Percentiles rank a stretch among this genome's conserved stretches.
Conservation (phyloP, 2,113 vertebrate genomes). For the Rallus limicola region DNA sequence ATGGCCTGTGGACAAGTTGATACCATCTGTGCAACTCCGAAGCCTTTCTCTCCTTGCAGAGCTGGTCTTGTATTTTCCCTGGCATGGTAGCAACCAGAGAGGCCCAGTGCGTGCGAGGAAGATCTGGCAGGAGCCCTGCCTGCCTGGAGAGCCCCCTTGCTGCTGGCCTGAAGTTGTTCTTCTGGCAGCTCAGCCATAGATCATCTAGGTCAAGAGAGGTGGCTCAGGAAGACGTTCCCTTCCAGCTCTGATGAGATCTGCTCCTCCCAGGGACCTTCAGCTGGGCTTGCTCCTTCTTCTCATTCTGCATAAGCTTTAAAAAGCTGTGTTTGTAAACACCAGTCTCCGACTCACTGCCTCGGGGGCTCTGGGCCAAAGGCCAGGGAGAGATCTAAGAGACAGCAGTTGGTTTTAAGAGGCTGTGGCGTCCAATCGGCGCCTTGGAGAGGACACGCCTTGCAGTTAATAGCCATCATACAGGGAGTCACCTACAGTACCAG, state of each 20-base stretch:
- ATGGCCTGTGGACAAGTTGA: neutral
- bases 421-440: neutral
- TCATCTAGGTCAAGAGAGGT: neutral
- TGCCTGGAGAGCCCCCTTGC: neutral
- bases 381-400: constrained; percentile 37
- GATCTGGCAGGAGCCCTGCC: neutral
- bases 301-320: neutral
- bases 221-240: neutral
- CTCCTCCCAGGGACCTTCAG: neutral
- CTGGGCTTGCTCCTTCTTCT: constrained; percentile 15
- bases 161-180: neutral
- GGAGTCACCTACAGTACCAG: constrained; percentile 32
- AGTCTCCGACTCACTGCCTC: neutral
- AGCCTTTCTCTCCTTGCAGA: neutral
- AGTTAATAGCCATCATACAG: neutral
- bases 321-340: constrained; percentile 60
- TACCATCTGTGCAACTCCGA: neutral
- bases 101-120: neutral
- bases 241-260: neutral
- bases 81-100: neutral
- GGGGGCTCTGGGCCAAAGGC: neutral
- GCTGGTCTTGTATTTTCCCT: neutral
- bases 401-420: constrained; percentile 61
- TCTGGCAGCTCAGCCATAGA: neutral
- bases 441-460: constrained; percentile 5